These are phyloP conservation scores for Saccopteryx leptura DNA, from an alignment of 2,113 vertebrate genomes.

Conservation along the genomic window DNA sequence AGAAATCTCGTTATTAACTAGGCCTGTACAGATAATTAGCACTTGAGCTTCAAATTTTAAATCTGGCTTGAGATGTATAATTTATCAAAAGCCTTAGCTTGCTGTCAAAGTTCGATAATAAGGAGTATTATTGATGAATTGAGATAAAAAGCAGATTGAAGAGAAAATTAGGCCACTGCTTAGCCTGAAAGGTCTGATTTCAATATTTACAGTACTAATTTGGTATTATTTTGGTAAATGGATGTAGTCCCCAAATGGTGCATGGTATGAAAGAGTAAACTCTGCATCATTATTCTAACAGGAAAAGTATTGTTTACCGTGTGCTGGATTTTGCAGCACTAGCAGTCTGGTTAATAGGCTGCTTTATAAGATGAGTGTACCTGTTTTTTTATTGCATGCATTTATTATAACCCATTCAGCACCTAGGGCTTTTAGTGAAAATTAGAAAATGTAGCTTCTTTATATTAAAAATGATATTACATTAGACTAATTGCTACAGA, in stretches of 20 bases:
- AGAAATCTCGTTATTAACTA: constrained; percentile 99
- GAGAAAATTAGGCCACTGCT: constrained; percentile 95
- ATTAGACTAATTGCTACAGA: constrained; percentile 84
- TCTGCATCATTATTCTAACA: constrained; percentile 88
- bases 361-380: constrained; percentile 89
- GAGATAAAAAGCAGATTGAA: constrained; percentile 98
- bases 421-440: constrained; percentile 84
- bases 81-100: constrained; percentile 97
- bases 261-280: constrained; percentile 88
- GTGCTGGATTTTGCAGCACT: constrained; percentile 87
- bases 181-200: constrained; percentile 94
- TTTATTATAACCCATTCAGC: constrained; percentile 89
- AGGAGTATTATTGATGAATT: constrained; percentile 98
- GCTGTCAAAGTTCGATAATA: constrained; percentile 98
- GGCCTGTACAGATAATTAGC: constrained; percentile 99
- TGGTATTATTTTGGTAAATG: constrained; percentile 95
- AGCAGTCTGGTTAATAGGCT: constrained; percentile 90
- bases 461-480: constrained; percentile 87
- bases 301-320: constrained; percentile 89
- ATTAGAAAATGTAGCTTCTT: constrained; percentile 87
- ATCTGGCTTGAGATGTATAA: constrained; percentile 98
- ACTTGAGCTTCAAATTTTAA: constrained; percentile 99
- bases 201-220: constrained; percentile 97
- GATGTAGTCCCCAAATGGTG: constrained; percentile 88
- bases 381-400: constrained; percentile 89